Evolutionary conservation across 1,140 invertebrate species (phyloP).

Genomic region (Trichonephila clavipes): DNA sequence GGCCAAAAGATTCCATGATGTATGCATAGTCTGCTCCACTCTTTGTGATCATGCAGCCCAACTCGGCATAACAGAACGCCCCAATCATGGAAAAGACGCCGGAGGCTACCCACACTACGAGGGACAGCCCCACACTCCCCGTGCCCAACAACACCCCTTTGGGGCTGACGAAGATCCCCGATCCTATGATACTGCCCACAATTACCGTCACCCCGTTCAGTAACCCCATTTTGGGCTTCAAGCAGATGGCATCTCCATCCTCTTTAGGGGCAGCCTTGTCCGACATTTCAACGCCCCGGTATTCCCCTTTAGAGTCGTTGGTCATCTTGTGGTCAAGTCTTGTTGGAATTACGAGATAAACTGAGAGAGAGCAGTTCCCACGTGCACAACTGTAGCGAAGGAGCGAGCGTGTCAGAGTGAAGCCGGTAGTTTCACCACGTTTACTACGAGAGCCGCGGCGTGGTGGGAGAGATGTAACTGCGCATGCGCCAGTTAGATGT

Average conservation of each 20-base stretch:
- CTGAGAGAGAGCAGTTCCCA: neutral
- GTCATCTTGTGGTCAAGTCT: neutral
- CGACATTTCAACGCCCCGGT: constrained; percentile 8
- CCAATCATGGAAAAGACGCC: constrained; percentile 94
- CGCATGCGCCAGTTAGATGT: neutral
- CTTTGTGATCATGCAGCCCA: constrained; percentile 89
- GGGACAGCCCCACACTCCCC: constrained; percentile 91
- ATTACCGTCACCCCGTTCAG: constrained; percentile 96
- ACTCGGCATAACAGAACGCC: constrained; percentile 95
- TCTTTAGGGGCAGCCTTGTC: neutral
- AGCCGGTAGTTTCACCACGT: constrained; percentile 1
- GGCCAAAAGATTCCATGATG: constrained; percentile 97
- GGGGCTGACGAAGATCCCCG: constrained; percentile 96
- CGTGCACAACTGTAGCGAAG: neutral
- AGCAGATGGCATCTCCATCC: constrained; percentile 79
- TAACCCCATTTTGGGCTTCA: constrained; percentile 96
- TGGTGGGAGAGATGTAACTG: neutral
- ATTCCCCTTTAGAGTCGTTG: neutral
- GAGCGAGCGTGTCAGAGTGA: neutral
- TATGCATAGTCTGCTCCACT: constrained; percentile 96
- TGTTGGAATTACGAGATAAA: neutral
- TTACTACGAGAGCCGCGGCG: neutral
- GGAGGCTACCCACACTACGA: constrained; percentile 93
- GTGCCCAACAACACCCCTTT: constrained; percentile 90
- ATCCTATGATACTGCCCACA: constrained; percentile 96